Percentiles rank a stretch among this genome's conserved stretches.
Evolutionary conservation across 1,140 invertebrate genomes (phyloP).

Genomic region (Linepithema humile): DNA sequence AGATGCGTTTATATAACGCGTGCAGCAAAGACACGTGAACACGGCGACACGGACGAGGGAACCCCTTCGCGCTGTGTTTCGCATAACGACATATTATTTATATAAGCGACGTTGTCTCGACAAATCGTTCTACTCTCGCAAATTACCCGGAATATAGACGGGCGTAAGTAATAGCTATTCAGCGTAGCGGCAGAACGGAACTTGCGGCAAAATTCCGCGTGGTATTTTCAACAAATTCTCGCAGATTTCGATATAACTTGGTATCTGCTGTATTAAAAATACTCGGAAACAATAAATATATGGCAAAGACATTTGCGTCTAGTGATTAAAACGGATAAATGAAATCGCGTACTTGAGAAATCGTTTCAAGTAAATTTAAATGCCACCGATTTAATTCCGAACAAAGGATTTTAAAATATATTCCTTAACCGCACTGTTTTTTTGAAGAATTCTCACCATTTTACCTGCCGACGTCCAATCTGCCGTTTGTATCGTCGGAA

Average conservation of each 20-base stretch:
- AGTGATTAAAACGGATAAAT: not conserved
- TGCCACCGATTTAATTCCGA: not conserved
- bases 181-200: not conserved
- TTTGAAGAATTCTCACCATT: not conserved
- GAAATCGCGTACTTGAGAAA: not conserved
- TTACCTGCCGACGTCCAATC: not conserved
- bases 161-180: slow-evolving; percentile 56
- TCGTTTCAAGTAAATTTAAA: not conserved
- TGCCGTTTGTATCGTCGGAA: not conserved
- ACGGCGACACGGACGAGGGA: slow-evolving; percentile 44
- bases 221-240: slow-evolving; percentile 41
- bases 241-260: slow-evolving; percentile 4
- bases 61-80: slow-evolving; percentile 53
- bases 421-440: not conserved
- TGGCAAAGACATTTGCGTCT: not conserved
- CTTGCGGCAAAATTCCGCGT: slow-evolving; percentile 4
- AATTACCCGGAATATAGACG: slow-evolving; percentile 61
- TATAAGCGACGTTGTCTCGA: slow-evolving; percentile 68
- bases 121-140: slow-evolving; percentile 68
- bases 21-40: slow-evolving; percentile 66
- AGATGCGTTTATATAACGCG: slow-evolving; percentile 66
- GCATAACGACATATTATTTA: slow-evolving; percentile 74
- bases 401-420: not conserved
- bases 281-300: not conserved
- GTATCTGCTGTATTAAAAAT: slow-evolving; percentile 12